Evolutionary conservation across 1,140 invertebrate species (phyloP), one percentile per base, ranked within the genome.

Genomic region (Zaprionus gabonicus): DNA sequence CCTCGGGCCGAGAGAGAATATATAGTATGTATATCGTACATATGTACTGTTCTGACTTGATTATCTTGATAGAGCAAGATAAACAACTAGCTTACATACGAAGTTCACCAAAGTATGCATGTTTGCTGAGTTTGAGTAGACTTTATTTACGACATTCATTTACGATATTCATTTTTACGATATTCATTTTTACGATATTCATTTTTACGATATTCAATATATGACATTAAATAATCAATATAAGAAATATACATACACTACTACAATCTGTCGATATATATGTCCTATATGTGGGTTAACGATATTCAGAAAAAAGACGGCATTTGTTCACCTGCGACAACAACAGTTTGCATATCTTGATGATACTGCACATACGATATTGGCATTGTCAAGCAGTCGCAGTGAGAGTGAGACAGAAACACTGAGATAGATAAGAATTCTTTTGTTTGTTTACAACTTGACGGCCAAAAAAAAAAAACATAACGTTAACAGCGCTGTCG

Each of bases 361-460:
- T 44, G 41, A 46, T 46, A 46, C 17, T 46, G n/a, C n/a, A 46
- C n/a, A 46, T 49, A n/a, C 27, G 13, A 25, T 36, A 36, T 51
- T 62, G 17, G 49, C 58, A 46, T 62, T 72, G 23, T 56, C 17
- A 58, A 63, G 38, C 31, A 28, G 59, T 27, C 12, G 23, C 20
- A 36, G 7, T 3, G n/a, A 20, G 41, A 46, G n/a, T 9, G n/a
- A n/a, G 41, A 38, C 3, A 38, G 36, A 38, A 15, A 38, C 12
- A 15, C 4, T 4, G 36, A n/a, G 6, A 4, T 3, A 49, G 75
- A 77, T 77, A 77, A 77, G 56, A 25, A 25, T 10, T 23, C 44
- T 67, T 72, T 68, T 73, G 71, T 77, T 77, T 77, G 75, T 77
- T 77, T 73, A 77, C 74, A 76, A 49, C 31, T 49, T 51, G 28